Conservation (phyloP, 2,797 vertebrate genomes). For the Schizopygopsis malacanthus region DNA sequence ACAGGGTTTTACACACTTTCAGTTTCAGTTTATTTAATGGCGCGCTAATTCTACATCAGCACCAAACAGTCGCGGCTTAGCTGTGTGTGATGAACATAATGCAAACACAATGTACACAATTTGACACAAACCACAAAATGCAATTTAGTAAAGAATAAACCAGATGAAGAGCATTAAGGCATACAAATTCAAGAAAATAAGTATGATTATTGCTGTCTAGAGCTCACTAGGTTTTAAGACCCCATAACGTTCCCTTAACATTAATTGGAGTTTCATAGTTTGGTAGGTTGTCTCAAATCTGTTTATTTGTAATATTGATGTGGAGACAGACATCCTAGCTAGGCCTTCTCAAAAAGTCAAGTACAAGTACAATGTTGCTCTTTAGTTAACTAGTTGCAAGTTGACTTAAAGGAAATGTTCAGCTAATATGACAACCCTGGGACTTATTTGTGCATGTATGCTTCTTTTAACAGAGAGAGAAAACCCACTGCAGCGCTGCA, state of each 20-base stretch:
- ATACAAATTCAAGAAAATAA: neutral
- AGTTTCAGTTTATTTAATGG: neutral
- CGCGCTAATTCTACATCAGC: neutral
- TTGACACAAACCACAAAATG: neutral
- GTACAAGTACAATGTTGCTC: neutral
- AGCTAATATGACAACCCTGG: neutral
- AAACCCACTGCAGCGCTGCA: neutral
- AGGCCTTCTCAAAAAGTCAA: neutral
- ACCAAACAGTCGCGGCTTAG: neutral
- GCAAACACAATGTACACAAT: neutral
- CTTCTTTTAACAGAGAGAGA: neutral
- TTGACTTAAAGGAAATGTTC: neutral
- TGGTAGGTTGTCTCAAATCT: neutral
- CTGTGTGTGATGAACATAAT: neutral
- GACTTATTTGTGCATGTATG: neutral
- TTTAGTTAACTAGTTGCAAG: neutral
- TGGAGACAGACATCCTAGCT: neutral
- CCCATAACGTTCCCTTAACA: too few species aligned
- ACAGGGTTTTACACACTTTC: neutral
- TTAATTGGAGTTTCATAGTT: neutral
- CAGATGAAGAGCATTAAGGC: neutral
- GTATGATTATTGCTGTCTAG: neutral
- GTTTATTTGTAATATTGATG: neutral
- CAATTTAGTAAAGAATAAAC: neutral
- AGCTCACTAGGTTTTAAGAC: neutral